These are phyloP conservation scores for Rhodophaea formosa DNA, from an alignment of 2,888 invertebrate genomes.

Conservation along the genomic window DNA sequence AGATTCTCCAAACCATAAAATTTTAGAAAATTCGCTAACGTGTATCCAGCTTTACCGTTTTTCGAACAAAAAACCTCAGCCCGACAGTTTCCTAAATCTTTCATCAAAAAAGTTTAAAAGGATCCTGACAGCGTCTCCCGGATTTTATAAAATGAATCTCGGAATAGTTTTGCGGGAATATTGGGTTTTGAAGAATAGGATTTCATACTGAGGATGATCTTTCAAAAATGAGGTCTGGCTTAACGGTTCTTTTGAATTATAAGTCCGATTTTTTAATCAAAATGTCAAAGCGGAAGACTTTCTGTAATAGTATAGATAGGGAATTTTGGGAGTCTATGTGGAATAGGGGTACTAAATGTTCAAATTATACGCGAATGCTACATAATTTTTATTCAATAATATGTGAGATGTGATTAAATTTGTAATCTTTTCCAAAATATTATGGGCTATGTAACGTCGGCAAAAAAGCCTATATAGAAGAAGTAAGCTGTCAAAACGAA, in stretches of 20 bases:
- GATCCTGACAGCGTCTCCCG: neutral
- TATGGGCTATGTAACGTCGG: too few relatives aligned
- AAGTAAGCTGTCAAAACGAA: too few relatives aligned
- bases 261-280: neutral
- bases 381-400: too few relatives aligned
- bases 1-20: too few relatives aligned
- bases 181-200: neutral
- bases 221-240: neutral
- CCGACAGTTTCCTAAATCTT: slow-evolving; percentile 12
- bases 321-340: too few relatives aligned
- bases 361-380: too few relatives aligned
- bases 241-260: neutral
- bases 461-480: too few relatives aligned
- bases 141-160: slow-evolving; percentile 6
- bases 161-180: slow-evolving; percentile 6
- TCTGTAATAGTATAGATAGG: too few relatives aligned
- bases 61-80: neutral
- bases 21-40: neutral
- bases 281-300: neutral
- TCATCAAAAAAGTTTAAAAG: slow-evolving; percentile 14
- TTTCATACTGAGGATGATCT: neutral
- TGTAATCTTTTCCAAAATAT: too few relatives aligned
- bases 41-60: neutral
- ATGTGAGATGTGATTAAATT: too few relatives aligned
- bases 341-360: too few relatives aligned